These are phyloP conservation scores for Sprattus sprattus DNA, from an alignment of 2,113 vertebrate species.

Conservation along the genomic window DNA sequence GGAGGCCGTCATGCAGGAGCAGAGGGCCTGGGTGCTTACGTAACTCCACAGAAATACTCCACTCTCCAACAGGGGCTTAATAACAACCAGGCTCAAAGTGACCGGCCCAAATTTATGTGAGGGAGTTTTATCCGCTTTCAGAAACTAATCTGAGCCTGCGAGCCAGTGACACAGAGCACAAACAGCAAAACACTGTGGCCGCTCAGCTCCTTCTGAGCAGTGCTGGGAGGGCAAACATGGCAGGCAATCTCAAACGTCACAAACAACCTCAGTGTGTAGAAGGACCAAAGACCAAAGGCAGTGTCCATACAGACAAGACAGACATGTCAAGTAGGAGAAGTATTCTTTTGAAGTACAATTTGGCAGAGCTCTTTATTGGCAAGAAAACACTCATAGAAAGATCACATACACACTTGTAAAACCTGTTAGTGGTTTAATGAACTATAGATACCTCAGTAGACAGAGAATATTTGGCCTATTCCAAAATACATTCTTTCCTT, in stretches of 20 bases:
- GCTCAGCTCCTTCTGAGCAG: background rate
- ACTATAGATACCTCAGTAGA: background rate
- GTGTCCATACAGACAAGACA: background rate
- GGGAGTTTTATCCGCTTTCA: constrained; percentile 6
- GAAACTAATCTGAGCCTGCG: constrained; percentile 6
- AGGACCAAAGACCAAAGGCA: background rate
- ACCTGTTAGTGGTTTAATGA: background rate
- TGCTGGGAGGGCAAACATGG: background rate
- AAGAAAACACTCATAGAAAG: background rate
- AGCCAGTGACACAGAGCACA: background rate
- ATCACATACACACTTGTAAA: background rate
- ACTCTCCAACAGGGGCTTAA: background rate
- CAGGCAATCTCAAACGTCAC: background rate
- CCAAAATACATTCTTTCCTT: constrained; percentile 5
- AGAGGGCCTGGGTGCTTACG: constrained; percentile 32
- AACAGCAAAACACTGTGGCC: background rate
- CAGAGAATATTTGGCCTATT: constrained; percentile 6
- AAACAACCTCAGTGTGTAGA: background rate
- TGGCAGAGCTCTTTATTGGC: background rate
- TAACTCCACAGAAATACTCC: constrained; percentile 47
- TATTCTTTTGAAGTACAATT: background rate
- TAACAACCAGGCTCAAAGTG: constrained; percentile 32
- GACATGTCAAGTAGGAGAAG: background rate
- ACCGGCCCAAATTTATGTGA: constrained; percentile 9
- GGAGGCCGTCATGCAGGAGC: background rate